phyloP scores from a whole-genome alignment of 2,888 invertebrate species.

The Dryomyza anilis region DNA sequence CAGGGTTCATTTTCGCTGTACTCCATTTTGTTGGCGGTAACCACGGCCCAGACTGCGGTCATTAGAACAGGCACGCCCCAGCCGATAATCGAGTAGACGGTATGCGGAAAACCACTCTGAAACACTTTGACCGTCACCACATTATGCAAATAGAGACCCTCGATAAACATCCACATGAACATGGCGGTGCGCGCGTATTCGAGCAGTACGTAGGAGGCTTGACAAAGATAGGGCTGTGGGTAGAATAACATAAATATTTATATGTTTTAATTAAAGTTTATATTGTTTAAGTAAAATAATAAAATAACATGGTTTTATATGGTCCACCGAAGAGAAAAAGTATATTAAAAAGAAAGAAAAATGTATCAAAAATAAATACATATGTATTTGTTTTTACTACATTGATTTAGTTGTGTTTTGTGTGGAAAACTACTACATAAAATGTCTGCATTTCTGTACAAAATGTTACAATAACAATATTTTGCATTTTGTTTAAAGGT shows the following conservation, averaged over 20 bases:
- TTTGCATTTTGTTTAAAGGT: too few relatives aligned
- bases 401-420: too few relatives aligned
- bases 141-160: constrained; percentile 87
- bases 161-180: constrained; percentile 98
- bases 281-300: not conserved
- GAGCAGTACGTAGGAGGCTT: constrained; percentile 76
- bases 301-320: not conserved
- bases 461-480: too few relatives aligned
- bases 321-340: not conserved
- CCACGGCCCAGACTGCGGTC: constrained; percentile 72
- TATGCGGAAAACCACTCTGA: constrained; percentile 66
- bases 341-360: not conserved
- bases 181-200: constrained; percentile 90
- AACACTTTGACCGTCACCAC: constrained; percentile 79
- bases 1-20: constrained; percentile 58
- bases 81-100: constrained; percentile 70
- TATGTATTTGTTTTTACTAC: not conserved
- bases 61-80: constrained; percentile 77
- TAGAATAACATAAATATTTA: too few relatives aligned
- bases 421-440: too few relatives aligned
- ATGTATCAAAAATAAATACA: not conserved
- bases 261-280: not conserved
- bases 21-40: constrained; percentile 65
- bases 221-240: constrained; percentile 82
- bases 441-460: too few relatives aligned